A percentile compares a stretch with the other conserved stretches of the same genome.
These are phyloP conservation scores for Edolisoma coerulescens DNA, from an alignment of 2,113 vertebrate genomes.

Conservation along the genomic window DNA sequence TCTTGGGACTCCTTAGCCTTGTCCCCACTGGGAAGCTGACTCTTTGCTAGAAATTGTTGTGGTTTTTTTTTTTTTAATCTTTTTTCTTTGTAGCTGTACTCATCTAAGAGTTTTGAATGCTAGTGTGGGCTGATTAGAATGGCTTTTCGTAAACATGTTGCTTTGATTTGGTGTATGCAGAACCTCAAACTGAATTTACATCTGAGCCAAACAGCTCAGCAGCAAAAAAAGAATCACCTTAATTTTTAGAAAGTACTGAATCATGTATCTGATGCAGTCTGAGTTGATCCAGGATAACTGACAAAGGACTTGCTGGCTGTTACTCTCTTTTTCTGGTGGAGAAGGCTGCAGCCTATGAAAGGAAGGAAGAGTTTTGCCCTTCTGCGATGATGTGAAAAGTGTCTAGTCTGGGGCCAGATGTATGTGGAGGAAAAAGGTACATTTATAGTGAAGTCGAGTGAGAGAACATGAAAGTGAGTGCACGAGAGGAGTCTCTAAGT, in stretches of 20 bases:
- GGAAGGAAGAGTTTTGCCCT: neutral
- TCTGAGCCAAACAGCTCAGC: neutral
- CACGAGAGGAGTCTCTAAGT: neutral
- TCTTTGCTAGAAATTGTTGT: neutral
- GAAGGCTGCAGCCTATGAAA: neutral
- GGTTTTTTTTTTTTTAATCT: neutral
- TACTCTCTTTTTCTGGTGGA: neutral
- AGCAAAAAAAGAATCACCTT: neutral
- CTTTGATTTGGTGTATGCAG: neutral
- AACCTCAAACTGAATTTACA: neutral
- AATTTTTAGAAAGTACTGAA: neutral
- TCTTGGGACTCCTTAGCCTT: constrained; percentile 34
- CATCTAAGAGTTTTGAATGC: neutral
- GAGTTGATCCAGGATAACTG: neutral
- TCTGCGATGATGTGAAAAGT: neutral
- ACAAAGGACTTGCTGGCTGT: neutral
- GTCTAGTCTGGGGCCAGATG: neutral
- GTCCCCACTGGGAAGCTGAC: neutral
- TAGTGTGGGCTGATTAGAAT: accelerated
- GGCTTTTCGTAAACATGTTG: neutral
- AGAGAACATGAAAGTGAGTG: neutral
- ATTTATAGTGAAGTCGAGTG: neutral
- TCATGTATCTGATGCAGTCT: neutral
- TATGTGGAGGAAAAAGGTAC: neutral
- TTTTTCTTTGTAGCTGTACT: neutral